Base-by-base conservation (phyloP, 2,888 invertebrate genomes). In the Tenthredo distinguenda region DNA sequence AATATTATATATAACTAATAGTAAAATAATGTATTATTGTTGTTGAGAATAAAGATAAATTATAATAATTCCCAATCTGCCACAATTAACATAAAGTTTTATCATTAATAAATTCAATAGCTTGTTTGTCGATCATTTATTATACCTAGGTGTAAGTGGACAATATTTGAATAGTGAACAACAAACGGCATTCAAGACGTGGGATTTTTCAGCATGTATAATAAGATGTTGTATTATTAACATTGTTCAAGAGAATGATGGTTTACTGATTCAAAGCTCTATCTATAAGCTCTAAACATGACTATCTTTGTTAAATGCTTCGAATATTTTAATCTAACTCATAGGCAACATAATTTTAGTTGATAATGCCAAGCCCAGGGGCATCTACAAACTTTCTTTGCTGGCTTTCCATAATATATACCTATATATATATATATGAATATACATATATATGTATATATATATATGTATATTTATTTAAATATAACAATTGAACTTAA, bases 171-270 rank as follows among this genome's bases (percentile, higher is more conserved):
- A 26, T 15, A n/a, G 6, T 68, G 34, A 43, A 12, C 34, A 43
- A 21, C 47, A 83, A 83, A 68, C 71, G 6, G 83, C 34, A 18
- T 68, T 83, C 21, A 31, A 83, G 50, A 65, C 68, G 31, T 34
- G 62, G 83, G 68, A 68, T 83, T 62, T 71, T 68, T 65, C 37
- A 92, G 92, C 91, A 88, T 87, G 89, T 18, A n/a, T 91, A 88
- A 90, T 87, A 89, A 87, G 88, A 90, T 91, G 90, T 91, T 90
- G 87, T 68, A 87, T 89, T 89, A 88, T 89, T 88, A 91, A 91
- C 90, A 90, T 91, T 91, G 90, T 90, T 89, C 90, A 91, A 92
- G 91, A 92, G 92, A 91, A 92, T 92, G 91, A 92, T 62, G 62
- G 21, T 81, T 40, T 21, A 81, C 37, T 62, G 40, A 81, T 58